Evolutionary conservation across 2,888 invertebrate species (phyloP), one percentile per base, ranked within the genome.

Genomic region (Hypomecis atomaria): DNA sequence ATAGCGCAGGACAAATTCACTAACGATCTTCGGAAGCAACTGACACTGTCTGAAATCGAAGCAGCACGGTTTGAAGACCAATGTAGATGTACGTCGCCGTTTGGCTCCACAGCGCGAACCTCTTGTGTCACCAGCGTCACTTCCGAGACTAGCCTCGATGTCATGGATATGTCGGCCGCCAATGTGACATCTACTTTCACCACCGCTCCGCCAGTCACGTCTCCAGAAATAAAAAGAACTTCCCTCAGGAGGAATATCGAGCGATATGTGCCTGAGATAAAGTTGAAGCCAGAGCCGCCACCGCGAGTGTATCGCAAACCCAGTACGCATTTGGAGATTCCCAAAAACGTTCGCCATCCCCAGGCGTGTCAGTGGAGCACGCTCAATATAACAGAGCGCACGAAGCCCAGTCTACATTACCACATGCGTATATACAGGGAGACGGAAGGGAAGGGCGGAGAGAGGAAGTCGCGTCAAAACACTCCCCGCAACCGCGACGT

Each of bases 11-110:
- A 80, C 42, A 83, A 79, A 54, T 88, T 83, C 65, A 84, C 87
- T 67, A 79, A 71, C 40, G 79, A 83, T 13, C 83, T 80, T 61
- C 84, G 88, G 45, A 85, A 89, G 64, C 87, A 90, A 62, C 79
- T 94, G 49, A 94, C 94, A 0, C 77, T 94, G 52, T 94, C 94
- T 8, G 94, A 94, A 82, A 93, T 94, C 54, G 94, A 94, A 75
- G 93, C 93, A 5, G 93, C 93, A 42, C 94, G 94, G 65, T 96
- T 94, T 77, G 96, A 96, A 82, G 94, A 94, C 63, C 95, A 96
- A 74, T 96, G 96, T 79, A 93, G 95, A 65, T 96, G 96, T 79
- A 95, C 95, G 0, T 96, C 96, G 0, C 96, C 96, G 0, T 96
- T 96, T 77, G 95, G 95, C 10, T 96, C 96, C 2, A 96, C 96